A percentile compares a stretch with the other conserved stretches of the same genome.
Conservation (phyloP, 1,140 invertebrate species). For the Brachionus rubens region DNA sequence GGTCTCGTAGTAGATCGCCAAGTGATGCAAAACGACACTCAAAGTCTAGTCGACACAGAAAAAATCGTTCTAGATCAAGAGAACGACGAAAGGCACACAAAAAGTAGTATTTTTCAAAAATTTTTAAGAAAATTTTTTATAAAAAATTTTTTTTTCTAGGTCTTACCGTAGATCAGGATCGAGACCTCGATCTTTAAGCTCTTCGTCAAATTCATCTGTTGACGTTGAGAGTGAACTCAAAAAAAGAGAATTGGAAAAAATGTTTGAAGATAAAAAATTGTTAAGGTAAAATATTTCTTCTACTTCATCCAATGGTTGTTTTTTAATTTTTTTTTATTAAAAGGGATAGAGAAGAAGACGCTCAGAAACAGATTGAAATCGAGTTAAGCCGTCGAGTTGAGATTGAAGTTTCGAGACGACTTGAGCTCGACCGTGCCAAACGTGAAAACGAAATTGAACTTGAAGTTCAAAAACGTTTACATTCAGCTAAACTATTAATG, state of each 20-base stretch:
- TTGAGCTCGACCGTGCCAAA: neutral
- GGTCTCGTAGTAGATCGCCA: neutral
- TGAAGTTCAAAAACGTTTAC: slow-evolving; percentile 10
- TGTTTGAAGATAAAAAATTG: neutral
- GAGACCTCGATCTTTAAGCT: neutral
- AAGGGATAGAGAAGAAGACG: neutral
- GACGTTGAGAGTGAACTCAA: neutral
- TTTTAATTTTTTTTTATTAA: neutral
- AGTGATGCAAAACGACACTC: neutral
- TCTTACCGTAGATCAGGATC: neutral
- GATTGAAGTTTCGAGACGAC: neutral
- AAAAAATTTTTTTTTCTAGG: neutral
- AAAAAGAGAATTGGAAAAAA: slow-evolving; percentile 24
- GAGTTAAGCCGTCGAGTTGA: neutral
- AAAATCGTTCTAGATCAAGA: slow-evolving; percentile 1
- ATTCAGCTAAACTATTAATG: slow-evolving; percentile 1
- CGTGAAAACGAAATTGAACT: neutral
- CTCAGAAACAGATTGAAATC: neutral
- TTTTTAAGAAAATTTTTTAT: neutral
- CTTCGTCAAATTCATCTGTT: slow-evolving; percentile 19
- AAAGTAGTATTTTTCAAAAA: neutral
- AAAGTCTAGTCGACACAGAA: neutral
- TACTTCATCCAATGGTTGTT: neutral
- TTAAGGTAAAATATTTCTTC: neutral
- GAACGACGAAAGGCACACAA: neutral